These are phyloP conservation scores for Dryomyza anilis DNA, from an alignment of 2,888 invertebrate species.

Conservation along the genomic window DNA sequence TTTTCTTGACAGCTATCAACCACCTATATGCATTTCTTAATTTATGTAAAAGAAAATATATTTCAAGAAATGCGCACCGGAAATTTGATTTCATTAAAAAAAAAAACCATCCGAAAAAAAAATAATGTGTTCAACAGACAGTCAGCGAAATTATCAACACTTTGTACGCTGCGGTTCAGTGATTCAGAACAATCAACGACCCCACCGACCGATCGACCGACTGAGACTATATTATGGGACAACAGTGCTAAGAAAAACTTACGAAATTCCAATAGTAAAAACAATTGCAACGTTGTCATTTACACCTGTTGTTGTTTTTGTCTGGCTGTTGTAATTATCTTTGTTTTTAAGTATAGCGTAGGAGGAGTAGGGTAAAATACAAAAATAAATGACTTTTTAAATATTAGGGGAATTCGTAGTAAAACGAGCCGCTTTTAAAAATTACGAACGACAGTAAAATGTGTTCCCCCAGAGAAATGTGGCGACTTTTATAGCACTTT, in stretches of 20 bases:
- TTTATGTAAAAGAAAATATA: neutral
- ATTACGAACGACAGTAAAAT: too few relatives aligned
- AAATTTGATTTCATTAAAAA: constrained; percentile 9
- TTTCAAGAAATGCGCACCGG: neutral
- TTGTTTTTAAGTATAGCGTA: neutral
- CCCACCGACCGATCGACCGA: too few relatives aligned
- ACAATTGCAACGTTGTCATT: neutral
- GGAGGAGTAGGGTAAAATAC: too few relatives aligned
- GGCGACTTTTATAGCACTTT: neutral
- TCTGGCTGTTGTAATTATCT: neutral
- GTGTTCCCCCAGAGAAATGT: neutral
- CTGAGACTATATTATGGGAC: too few relatives aligned
- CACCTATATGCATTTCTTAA: too few relatives aligned
- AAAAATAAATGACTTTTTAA: too few relatives aligned
- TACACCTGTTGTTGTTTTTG: neutral
- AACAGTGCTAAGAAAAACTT: too few relatives aligned
- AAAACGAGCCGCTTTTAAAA: too few relatives aligned
- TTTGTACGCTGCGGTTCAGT: constrained; percentile 22
- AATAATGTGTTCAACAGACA: neutral
- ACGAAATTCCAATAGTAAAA: neutral
- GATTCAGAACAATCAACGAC: constrained; percentile 24
- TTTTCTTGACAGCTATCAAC: too few relatives aligned
- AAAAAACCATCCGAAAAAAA: neutral
- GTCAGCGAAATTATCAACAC: neutral
- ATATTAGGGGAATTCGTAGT: too few relatives aligned